Conservation (phyloP, 1,140 invertebrate species). For the Eubasilissa regina region DNA sequence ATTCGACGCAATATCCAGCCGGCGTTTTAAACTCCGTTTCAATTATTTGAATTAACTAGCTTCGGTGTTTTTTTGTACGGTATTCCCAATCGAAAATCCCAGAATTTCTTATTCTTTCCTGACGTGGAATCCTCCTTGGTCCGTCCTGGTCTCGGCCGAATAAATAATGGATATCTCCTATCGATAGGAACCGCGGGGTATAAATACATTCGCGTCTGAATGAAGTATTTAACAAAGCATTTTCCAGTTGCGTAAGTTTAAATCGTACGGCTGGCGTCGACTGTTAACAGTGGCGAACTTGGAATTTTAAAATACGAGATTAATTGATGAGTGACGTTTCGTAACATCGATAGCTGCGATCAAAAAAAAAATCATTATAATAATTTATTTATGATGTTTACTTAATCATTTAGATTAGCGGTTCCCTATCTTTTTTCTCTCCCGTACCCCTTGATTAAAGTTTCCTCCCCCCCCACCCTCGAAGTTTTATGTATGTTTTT, state of each 20-base stretch:
- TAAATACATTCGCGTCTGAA: slow-evolving; percentile 19
- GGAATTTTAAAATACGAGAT: background rate
- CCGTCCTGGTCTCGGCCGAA: slow-evolving; percentile 9
- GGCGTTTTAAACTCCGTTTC: slow-evolving; percentile 17
- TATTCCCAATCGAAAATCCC: slow-evolving; percentile 40
- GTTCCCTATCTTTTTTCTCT: too few relatives aligned
- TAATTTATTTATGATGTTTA: too few relatives aligned
- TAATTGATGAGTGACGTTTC: too few relatives aligned
- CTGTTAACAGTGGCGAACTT: background rate
- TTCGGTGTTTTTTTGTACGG: background rate
- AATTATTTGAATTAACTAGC: slow-evolving; percentile 44
- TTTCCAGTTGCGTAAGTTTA: slow-evolving; percentile 28
- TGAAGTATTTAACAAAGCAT: slow-evolving; percentile 22
- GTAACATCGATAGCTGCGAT: too few relatives aligned
- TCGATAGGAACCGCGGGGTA: slow-evolving; percentile 35
- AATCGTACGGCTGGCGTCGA: background rate
- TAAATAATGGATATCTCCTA: slow-evolving; percentile 24
- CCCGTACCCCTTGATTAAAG: too few relatives aligned
- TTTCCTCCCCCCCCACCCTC: too few relatives aligned
- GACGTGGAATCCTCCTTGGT: slow-evolving; percentile 20
- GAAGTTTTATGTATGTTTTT: too few relatives aligned
- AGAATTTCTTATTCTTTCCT: slow-evolving; percentile 23
- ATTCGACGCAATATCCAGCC: slow-evolving; percentile 36
- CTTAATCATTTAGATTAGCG: too few relatives aligned
- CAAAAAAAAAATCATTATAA: too few relatives aligned